Percentiles rank a stretch among this genome's conserved stretches.
phyloP scores from a whole-genome alignment of 2,888 invertebrate species.

The Candidula unifasciata region DNA sequence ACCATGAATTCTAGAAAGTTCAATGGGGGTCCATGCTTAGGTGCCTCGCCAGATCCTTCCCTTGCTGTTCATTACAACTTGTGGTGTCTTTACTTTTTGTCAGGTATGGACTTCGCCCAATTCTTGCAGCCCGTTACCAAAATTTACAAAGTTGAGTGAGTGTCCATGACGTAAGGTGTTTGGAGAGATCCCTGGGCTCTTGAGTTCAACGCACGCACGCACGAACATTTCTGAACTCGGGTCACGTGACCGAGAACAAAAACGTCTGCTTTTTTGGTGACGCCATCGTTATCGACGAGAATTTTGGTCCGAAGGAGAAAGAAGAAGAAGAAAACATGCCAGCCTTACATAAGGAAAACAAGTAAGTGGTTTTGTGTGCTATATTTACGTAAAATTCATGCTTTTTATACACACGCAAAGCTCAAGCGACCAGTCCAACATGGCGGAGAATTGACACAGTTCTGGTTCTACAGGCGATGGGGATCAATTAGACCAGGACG shows the following conservation, averaged over 20 bases:
- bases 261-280: conserved; percentile 59
- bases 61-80: too few relatives aligned
- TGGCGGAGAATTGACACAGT: conserved; percentile 35
- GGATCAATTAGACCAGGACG: too few relatives aligned
- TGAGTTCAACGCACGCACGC: neutral
- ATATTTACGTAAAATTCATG: neutral
- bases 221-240: conserved; percentile 10
- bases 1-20: too few relatives aligned
- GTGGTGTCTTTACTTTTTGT: too few relatives aligned
- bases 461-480: neutral
- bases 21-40: too few relatives aligned
- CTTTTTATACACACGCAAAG: neutral
- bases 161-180: neutral
- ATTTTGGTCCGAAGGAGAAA: conserved; percentile 76
- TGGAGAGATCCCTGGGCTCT: neutral
- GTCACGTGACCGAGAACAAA: conserved; percentile 41
- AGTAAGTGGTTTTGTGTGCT: conserved; percentile 61
- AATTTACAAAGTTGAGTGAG: too few relatives aligned
- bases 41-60: too few relatives aligned
- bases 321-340: conserved; percentile 76
- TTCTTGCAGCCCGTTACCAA: too few relatives aligned
- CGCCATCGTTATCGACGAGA: conserved; percentile 76
- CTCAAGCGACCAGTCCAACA: neutral
- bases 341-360: conserved; percentile 74
- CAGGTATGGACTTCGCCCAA: too few relatives aligned